Evolutionary conservation across 2,888 invertebrate genomes (phyloP).

Genomic region (Amorpha juglandis): DNA sequence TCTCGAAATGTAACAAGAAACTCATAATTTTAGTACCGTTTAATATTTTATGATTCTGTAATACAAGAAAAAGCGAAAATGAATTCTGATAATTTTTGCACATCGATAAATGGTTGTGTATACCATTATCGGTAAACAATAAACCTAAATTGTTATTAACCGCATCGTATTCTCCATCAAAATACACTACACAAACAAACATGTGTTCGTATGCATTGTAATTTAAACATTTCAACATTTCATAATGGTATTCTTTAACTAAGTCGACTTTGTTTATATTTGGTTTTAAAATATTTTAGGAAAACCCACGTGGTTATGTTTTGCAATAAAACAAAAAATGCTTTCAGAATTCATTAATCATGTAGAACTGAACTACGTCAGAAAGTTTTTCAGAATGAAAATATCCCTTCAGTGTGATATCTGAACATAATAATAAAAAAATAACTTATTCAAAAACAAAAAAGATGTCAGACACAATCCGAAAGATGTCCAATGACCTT

Average conservation of each 20-base stretch:
- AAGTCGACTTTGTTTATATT: neutral
- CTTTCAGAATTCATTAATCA: neutral
- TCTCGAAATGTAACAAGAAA: neutral
- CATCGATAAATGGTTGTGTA: neutral
- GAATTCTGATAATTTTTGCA: neutral
- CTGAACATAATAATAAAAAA: neutral
- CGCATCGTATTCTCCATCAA: neutral
- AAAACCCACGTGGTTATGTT: neutral
- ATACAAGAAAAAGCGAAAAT: neutral
- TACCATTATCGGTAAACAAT: neutral
- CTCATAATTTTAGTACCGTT: neutral
- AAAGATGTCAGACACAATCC: slow-evolving; percentile 12
- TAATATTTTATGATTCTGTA: neutral
- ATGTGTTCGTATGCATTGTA: neutral
- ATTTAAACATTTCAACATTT: neutral
- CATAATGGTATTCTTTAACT: neutral
- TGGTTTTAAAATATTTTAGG: neutral
- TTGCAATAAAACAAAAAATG: neutral
- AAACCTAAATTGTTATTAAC: neutral
- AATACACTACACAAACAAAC: slow-evolving; percentile 1
- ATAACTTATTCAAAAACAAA: neutral
- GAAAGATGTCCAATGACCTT: slow-evolving; percentile 79
- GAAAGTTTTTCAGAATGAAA: neutral
- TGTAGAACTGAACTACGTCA: neutral
- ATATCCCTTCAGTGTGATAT: neutral